These are phyloP conservation scores for Melanogrammus aeglefinus DNA, from an alignment of 2,797 vertebrate genomes.

Conservation along the genomic window DNA sequence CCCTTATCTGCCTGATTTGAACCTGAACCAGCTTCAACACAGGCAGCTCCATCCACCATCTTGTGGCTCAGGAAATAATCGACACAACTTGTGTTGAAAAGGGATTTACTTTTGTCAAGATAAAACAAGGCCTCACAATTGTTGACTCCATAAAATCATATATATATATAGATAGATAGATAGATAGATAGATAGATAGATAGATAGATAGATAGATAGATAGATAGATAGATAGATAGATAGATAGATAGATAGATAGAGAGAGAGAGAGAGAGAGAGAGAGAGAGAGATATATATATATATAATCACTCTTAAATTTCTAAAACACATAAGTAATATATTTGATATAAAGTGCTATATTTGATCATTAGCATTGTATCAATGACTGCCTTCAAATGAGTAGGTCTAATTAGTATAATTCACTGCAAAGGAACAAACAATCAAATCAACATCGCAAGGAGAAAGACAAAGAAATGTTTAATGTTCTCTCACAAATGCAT, in stretches of 20 bases:
- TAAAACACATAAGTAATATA: slow-evolving; percentile 31
- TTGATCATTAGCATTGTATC: slow-evolving; percentile 27
- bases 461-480: slow-evolving; percentile 23
- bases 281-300: slow-evolving; percentile 13
- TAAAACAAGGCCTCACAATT: slow-evolving; percentile 13
- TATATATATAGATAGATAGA: slow-evolving; percentile 38
- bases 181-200: too few species aligned
- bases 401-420: slow-evolving; percentile 25
- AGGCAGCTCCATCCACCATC: neutral
- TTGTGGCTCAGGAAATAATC: neutral
- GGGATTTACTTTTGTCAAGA: slow-evolving; percentile 53
- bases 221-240: too few species aligned
- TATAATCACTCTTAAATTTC: slow-evolving; percentile 19
- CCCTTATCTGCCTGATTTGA: too few species aligned
- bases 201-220: slow-evolving; percentile 30
- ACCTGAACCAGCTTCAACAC: neutral
- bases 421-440: slow-evolving; percentile 32
- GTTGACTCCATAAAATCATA: slow-evolving; percentile 27
- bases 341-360: slow-evolving; percentile 22
- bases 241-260: too few species aligned
- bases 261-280: too few species aligned
- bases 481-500: slow-evolving; percentile 32
- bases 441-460: slow-evolving; percentile 11
- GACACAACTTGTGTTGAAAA: slow-evolving; percentile 40
- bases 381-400: slow-evolving; percentile 33